Conservation (phyloP, 2,797 vertebrate species). For the Taenioides sp. region DNA sequence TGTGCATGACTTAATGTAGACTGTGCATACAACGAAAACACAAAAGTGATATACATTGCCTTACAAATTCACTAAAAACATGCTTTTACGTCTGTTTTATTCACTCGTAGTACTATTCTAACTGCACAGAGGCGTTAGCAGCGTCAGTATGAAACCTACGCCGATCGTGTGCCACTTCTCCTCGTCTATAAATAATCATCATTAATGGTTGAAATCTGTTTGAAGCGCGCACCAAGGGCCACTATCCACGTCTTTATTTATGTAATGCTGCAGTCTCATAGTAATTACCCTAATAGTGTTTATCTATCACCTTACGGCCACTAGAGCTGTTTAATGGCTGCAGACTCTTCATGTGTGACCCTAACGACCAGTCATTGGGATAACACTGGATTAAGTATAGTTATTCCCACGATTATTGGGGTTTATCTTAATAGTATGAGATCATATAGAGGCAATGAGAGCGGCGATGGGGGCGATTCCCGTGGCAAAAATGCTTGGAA, state of each 20-base stretch:
- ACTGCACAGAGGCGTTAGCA: neutral
- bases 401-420: constrained; percentile 9
- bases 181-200: constrained; percentile 11
- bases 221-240: neutral
- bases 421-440: neutral
- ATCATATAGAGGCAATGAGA: neutral
- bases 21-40: neutral
- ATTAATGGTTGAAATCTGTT: constrained; percentile 8
- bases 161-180: neutral
- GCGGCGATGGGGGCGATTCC: neutral
- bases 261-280: constrained; percentile 6
- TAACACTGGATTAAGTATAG: neutral
- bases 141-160: neutral
- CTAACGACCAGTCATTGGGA: constrained; percentile 3
- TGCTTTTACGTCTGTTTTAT: neutral
- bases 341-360: constrained; percentile 12
- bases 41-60: neutral
- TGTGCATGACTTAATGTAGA: neutral
- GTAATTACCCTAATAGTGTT: constrained; percentile 9
- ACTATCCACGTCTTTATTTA: constrained; percentile 8
- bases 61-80: too few species aligned
- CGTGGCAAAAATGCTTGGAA: neutral
- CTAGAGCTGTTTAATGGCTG: neutral
- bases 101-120: neutral
- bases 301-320: constrained; percentile 1